These are phyloP conservation scores for Picus viridis DNA, from an alignment of 2,797 vertebrate species.

Conservation along the genomic window DNA sequence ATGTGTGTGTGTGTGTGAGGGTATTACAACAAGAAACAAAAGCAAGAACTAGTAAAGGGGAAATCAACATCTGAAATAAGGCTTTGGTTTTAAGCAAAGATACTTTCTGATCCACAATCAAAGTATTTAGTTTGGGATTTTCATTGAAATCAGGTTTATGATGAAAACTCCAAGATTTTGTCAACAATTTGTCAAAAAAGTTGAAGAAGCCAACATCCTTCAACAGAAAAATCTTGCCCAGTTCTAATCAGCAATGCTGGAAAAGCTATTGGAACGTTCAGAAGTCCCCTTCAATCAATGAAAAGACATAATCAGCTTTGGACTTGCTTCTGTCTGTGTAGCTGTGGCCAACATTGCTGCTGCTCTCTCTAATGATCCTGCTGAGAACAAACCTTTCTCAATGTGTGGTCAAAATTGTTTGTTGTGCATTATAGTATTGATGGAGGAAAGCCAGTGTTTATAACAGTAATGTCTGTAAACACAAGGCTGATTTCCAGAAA, in stretches of 20 bases:
- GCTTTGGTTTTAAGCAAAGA: background rate
- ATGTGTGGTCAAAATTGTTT: background rate
- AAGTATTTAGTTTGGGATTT: background rate
- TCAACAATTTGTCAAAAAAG: too few species aligned
- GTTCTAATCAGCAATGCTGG: constrained; percentile 13
- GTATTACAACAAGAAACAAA: background rate
- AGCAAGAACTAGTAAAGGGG: background rate
- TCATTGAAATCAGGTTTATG: constrained; percentile 27
- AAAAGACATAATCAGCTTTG: background rate
- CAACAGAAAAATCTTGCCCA: constrained; percentile 4
- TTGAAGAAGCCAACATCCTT: background rate
- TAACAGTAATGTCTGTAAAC: background rate
- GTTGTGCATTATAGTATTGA: background rate
- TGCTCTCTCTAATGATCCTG: background rate
- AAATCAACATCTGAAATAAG: background rate
- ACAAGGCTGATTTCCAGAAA: background rate
- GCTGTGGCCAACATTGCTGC: background rate
- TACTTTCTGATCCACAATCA: background rate
- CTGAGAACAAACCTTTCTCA: background rate
- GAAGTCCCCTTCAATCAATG: constrained; percentile 11
- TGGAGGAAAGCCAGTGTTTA: background rate
- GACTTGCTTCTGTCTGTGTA: background rate
- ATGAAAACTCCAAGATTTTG: background rate
- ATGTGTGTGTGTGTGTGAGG: background rate
- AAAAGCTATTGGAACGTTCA: background rate